These are phyloP conservation scores for Xyrichtys novacula DNA, from an alignment of 2,797 vertebrate species.

Conservation along the genomic window DNA sequence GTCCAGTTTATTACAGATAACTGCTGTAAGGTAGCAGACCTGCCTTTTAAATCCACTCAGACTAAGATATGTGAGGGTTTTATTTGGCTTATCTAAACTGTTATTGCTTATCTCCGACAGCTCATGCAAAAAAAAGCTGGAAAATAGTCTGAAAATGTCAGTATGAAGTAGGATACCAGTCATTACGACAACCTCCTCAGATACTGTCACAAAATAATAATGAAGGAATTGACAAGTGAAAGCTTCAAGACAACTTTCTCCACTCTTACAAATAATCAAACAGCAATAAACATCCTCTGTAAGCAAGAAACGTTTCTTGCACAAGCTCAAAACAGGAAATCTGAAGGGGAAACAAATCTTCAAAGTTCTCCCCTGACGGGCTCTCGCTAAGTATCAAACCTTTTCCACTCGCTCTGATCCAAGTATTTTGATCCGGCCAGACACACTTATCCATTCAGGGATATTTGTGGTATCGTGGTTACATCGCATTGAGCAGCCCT, in stretches of 20 bases:
- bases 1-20: slow-evolving; percentile 21
- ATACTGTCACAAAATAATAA: not conserved
- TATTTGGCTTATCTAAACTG: not conserved
- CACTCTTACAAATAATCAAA: not conserved
- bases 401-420: slow-evolving; percentile 48
- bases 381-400: slow-evolving; percentile 43
- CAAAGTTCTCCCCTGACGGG: slow-evolving; percentile 19
- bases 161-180: not conserved
- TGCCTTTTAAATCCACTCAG: slow-evolving; percentile 13
- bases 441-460: slow-evolving; percentile 54
- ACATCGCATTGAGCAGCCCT: slow-evolving; percentile 67
- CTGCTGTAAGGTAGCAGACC: slow-evolving; percentile 26
- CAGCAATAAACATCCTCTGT: not conserved
- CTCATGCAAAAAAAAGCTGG: not conserved
- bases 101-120: not conserved
- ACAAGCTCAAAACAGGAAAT: slow-evolving; percentile 38
- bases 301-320: slow-evolving; percentile 12
- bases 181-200: not conserved
- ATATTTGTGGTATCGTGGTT: slow-evolving; percentile 69
- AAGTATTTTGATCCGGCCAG: slow-evolving; percentile 54
- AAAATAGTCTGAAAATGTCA: not conserved
- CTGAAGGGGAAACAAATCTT: slow-evolving; percentile 34
- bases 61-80: slow-evolving; percentile 1
- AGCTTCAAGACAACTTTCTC: not conserved
- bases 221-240: not conserved